Base-by-base conservation (phyloP, 2,888 invertebrate genomes). In the Cistogaster globosa region DNA sequence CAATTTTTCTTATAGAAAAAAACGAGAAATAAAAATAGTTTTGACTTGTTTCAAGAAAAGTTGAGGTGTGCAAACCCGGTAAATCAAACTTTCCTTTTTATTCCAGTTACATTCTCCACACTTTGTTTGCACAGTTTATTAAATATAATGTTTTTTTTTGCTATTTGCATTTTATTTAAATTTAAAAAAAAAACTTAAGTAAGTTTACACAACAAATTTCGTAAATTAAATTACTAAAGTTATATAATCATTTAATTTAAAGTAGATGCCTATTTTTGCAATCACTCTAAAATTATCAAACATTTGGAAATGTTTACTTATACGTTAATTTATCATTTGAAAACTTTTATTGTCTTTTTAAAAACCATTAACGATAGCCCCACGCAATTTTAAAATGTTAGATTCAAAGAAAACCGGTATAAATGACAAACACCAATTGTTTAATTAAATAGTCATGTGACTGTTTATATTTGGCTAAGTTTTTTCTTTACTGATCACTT, bases 391-490 rank as follows among this genome's bases (percentile, higher is more conserved):
- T 16, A 22, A 48, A 12, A 18, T 20, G 11, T 18, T 18, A n/a
- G 32, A 12, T 65, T 51, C 18, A 7, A 20, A 32, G 32, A 4
- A 72, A 72, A 72, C 45, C 26, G 18, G 58, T 71, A 71, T 32
- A 32, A 6, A 7, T 32, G 14, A 51, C 1, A 48, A 65, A 8
- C 9, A 12, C 4, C n/a, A 45, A 45, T 9, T 45, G 12, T 11
- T 63, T 38, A 7, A 45, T 48, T 65, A n/a, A n/a, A n/a, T 8
- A n/a, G 65, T 65, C 65, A 51, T 32, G 18, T 51, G 65, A 65
- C n/a, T 32, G n/a, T n/a, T 48, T 48, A 5, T n/a, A n/a, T 48
- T 16, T n/a, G n/a, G 2, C n/a, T 45, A 48, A 16, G 1, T 8
- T 14, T 48, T 48, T 48, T 48, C n/a, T n/a, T n/a, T 48, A 42